A percentile compares a stretch with the other conserved stretches of the same genome.
Conservation (phyloP, 2,113 vertebrate species). For the Corapipo altera region DNA sequence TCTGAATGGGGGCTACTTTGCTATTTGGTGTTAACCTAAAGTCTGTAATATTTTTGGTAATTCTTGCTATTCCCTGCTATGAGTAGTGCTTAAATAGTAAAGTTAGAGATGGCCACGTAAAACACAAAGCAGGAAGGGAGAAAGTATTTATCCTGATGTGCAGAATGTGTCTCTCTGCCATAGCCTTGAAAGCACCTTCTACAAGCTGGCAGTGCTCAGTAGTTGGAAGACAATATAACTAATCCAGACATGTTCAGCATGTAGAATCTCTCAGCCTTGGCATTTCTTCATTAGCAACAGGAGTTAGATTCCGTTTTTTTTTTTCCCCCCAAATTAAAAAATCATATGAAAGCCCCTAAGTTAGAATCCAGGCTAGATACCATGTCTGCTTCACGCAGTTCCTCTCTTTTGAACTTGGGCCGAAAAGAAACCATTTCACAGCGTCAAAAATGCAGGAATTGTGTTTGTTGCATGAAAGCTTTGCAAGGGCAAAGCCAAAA, state of each 20-base stretch:
- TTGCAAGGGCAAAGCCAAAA: not conserved
- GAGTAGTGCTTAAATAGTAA: not conserved
- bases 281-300: not conserved
- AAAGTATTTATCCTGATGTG: not conserved
- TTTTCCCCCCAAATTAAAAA: not conserved
- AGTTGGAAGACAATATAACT: not conserved
- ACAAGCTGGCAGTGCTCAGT: not conserved
- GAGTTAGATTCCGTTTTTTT: not conserved
- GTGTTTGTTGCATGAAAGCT: not conserved
- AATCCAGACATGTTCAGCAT: slow-evolving; percentile 40
- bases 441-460: not conserved
- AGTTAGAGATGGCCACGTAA: not conserved
- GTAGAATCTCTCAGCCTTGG: not conserved
- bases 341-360: not conserved
- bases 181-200: slow-evolving; percentile 5
- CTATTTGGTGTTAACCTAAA: not conserved
- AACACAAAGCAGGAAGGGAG: not conserved
- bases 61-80: not conserved
- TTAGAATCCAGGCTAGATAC: not conserved
- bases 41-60: not conserved
- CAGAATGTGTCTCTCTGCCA: not conserved
- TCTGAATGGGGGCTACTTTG: not conserved
- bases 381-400: not conserved
- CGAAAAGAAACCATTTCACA: not conserved
- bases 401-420: not conserved